These are phyloP conservation scores for Agriopis leucophaearia DNA, from an alignment of 2,888 invertebrate species.

Conservation along the genomic window DNA sequence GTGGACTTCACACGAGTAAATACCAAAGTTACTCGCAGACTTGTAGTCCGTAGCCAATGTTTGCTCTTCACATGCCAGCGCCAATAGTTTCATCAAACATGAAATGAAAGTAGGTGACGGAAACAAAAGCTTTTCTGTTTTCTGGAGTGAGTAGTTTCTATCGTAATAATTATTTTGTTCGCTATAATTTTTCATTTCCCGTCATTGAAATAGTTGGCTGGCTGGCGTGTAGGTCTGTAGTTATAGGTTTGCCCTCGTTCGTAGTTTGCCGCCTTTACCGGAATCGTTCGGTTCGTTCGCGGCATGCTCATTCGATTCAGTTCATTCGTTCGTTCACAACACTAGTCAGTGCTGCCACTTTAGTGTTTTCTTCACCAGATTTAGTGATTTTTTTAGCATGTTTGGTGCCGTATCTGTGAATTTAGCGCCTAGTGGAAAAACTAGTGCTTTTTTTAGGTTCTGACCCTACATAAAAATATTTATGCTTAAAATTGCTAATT, in stretches of 20 bases:
- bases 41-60: slow-evolving; percentile 35
- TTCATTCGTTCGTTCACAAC: slow-evolving; percentile 65
- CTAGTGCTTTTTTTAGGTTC: no score
- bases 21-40: slow-evolving; percentile 28
- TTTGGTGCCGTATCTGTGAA: no score
- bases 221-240: no score
- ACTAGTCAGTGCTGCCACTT: no score
- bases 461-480: no score
- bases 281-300: slow-evolving; percentile 55
- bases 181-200: slow-evolving; percentile 38
- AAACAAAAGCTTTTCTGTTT: slow-evolving; percentile 57
- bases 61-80: slow-evolving; percentile 69
- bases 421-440: no score
- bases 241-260: slow-evolving; percentile 49
- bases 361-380: no score
- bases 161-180: slow-evolving; percentile 15
- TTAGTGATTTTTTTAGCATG: no score
- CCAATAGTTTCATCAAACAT: slow-evolving; percentile 73
- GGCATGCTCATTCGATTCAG: slow-evolving; percentile 64
- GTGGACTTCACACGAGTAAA: slow-evolving; percentile 6
- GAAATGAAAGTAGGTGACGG: slow-evolving; percentile 68
- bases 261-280: slow-evolving; percentile 52
- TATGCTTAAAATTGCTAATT: no score
- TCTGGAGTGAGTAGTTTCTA: slow-evolving; percentile 10
- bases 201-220: slow-evolving; percentile 36